Evolutionary conservation across 2,113 vertebrate genomes (phyloP), one percentile per base, ranked within the genome.

Genomic region (Lamprologus speciosus): DNA sequence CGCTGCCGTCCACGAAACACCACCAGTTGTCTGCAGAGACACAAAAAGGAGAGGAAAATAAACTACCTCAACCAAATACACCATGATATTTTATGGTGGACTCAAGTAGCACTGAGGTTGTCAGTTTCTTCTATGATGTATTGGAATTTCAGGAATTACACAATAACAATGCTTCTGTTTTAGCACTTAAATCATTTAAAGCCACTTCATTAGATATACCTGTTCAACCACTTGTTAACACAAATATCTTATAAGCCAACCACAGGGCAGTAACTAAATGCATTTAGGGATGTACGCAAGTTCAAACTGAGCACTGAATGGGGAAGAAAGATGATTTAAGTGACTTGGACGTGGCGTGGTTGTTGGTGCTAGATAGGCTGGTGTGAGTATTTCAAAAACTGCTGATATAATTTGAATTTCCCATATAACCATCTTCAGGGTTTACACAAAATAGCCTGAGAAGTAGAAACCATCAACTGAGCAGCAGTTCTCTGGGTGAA

Each of bases 11-110:
- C 87, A 98, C 96, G n/a, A 97, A 96, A 93, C 97, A 98, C 98
- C 98, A 99, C 98, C 98, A 99, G 95, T 99, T 99, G 96, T 99
- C 98, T 99, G 94, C 79, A 94, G 92, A 91, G 60, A 80, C 5
- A 86, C 31, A 81, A 57, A 73, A 14, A n/a, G 45, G 33, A 17
- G 58, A 3, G 70, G 9, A 4, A 37, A 40, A 51, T 16, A 21
- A 83, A 54, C 35, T 4, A 82, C 23, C 9, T 70, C 8, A 42
- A 57, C 9, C 3, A 3, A 42, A 17, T 33, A 26, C 40, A 19
- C 80, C 5, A n/a, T 21, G 33, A 47, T 23, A 55, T 47, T 60
- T 84, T 26, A n/a, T 9, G 35, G 7, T 9, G 31, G 21, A 68
- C 23, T 33, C 26, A 31, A n/a, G 10, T 13, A 51, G 45, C 26